These are phyloP conservation scores for Polietes domitor DNA, from an alignment of 2,888 invertebrate genomes.

Conservation along the genomic window DNA sequence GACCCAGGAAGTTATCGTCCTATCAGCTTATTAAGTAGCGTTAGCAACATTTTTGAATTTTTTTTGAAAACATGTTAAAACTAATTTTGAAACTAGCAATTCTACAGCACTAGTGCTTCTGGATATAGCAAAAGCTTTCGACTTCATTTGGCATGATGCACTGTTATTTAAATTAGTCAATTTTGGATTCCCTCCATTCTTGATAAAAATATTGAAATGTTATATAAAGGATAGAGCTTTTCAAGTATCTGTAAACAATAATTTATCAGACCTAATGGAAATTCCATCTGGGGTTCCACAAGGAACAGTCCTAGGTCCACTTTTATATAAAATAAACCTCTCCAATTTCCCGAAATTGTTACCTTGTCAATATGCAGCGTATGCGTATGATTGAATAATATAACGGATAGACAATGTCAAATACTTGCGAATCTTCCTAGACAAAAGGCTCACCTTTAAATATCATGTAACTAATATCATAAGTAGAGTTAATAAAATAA, in stretches of 20 bases:
- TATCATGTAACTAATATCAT: not conserved
- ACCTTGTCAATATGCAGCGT: not conserved
- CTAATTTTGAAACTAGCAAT: not conserved
- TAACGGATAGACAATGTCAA: slow-evolving; percentile 1
- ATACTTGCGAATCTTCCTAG: not conserved
- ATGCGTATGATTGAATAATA: slow-evolving; percentile 22
- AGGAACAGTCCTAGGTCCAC: too few relatives aligned
- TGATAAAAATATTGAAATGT: too few relatives aligned
- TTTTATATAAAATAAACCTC: too few relatives aligned
- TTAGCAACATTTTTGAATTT: too few relatives aligned
- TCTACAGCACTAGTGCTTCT: not conserved
- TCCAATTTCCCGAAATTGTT: not conserved
- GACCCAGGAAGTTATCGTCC: not conserved
- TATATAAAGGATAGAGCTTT: too few relatives aligned
- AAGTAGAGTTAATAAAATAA: too few relatives aligned
- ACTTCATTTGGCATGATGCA: not conserved
- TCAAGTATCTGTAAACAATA: too few relatives aligned
- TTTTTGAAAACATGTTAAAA: too few relatives aligned
- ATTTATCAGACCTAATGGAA: too few relatives aligned
- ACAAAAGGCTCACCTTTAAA: not conserved
- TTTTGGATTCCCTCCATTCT: too few relatives aligned
- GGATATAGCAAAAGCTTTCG: not conserved
- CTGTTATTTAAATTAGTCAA: too few relatives aligned
- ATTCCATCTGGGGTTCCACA: not conserved
- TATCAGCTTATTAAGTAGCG: not conserved